These are phyloP conservation scores for Araneus ventricosus DNA, from an alignment of 1,140 invertebrate genomes.

Conservation along the genomic window DNA sequence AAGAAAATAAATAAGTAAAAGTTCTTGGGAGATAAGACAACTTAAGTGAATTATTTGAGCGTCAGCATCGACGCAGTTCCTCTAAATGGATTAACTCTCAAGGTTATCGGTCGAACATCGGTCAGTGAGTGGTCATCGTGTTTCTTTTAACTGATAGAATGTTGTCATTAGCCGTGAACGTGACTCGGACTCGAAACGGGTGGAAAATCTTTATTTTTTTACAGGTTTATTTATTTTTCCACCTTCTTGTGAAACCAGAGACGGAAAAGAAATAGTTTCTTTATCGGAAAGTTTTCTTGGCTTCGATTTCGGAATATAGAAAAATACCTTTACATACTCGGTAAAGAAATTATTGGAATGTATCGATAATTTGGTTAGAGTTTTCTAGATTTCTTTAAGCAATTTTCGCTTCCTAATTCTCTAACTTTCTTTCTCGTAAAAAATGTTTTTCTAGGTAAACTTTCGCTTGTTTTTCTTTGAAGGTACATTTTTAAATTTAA, in stretches of 20 bases:
- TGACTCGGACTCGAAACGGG: background rate
- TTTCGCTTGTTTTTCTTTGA: too few relatives aligned
- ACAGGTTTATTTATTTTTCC: background rate
- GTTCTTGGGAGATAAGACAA: background rate
- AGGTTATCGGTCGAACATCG: conserved; percentile 2
- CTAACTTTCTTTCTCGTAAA: too few relatives aligned
- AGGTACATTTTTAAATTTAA: too few relatives aligned
- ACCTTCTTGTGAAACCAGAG: background rate
- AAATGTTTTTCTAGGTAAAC: too few relatives aligned
- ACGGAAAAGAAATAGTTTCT: background rate
- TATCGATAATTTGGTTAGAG: too few relatives aligned
- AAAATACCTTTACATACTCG: too few relatives aligned
- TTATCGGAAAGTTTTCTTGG: background rate
- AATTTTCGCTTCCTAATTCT: too few relatives aligned
- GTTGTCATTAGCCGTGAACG: background rate
- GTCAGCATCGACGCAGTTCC: background rate
- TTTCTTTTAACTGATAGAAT: conserved; percentile 16
- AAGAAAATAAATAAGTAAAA: background rate
- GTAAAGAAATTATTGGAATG: too few relatives aligned
- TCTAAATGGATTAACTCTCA: conserved; percentile 8
- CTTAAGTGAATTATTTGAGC: conserved; percentile 3
- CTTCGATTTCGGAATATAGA: too few relatives aligned
- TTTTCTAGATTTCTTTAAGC: too few relatives aligned
- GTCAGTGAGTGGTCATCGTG: conserved; percentile 7
- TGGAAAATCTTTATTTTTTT: too few relatives aligned